Base-by-base conservation (phyloP, 2,797 vertebrate species). In the Melanotaenia boesemani region DNA sequence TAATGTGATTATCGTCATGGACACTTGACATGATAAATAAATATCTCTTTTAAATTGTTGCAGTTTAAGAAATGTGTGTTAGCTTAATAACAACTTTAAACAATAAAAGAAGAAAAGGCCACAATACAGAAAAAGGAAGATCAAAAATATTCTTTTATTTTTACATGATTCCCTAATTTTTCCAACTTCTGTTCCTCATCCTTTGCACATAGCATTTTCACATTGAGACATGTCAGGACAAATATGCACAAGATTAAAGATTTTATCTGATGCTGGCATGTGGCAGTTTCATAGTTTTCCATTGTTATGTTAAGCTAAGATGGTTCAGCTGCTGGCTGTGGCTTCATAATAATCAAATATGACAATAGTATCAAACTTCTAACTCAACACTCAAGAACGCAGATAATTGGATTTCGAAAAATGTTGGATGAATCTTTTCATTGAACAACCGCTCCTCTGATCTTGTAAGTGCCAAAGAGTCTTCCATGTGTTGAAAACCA, bases 381-480 rank as follows among this genome's bases (percentile, higher is more conserved):
- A 24, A 57, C 48, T 13, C 13, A 63, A 55, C 4, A 28, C 66
- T 37, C 2, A 50, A 44, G 12, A 71, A 62, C 67, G 15, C 2
- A 1, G n/a, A 50, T n/a, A 22, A 60, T 63, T 22, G 20, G 7
- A 28, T 73, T 64, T 34, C 59, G 22, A 8, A 75, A 68, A 74
- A 71, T 24, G 2, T 26, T 22, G 0, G 67, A 68, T 13, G 66
- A 18, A 6, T 79, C 59, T 18, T 71, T 67, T 22, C 26, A 64
- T 74, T 24, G 9, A 13, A 30, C 39, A 8, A 34, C 50, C 52
- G n/a, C 34, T 72, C 39, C 22, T 61, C 36, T 73, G 50, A 67
- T 78, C 48, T 37, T 54, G 67, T 68, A 71, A 85, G 88, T 93
- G 90, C 91, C 91, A 93, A 91, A 90, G 73, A 89, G 69, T 89